A percentile compares a stretch with the other conserved stretches of the same genome.
These are phyloP conservation scores for Onychomys torridus DNA, from an alignment of 2,797 vertebrate genomes.

Conservation along the genomic window DNA sequence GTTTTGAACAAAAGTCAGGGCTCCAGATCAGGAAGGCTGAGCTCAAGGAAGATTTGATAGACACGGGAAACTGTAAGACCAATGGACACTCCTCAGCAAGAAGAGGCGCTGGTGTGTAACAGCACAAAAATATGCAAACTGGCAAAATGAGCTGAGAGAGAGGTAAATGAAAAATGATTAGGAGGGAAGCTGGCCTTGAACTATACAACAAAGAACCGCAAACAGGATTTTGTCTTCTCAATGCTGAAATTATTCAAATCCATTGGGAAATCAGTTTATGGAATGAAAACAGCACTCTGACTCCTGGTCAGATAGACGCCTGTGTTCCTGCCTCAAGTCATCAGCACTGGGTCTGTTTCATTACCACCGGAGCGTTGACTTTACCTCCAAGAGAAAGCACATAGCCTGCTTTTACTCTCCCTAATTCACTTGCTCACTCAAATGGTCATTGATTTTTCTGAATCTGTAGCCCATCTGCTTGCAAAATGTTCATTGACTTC, in stretches of 20 bases:
- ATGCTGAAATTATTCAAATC: constrained; percentile 68
- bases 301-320: constrained; percentile 56
- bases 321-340: constrained; percentile 49
- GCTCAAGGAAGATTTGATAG: constrained; percentile 40
- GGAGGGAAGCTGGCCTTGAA: constrained; percentile 60
- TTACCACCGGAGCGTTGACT: constrained; percentile 62
- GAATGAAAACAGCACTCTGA: constrained; percentile 55
- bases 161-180: constrained; percentile 55
- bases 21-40: constrained; percentile 12
- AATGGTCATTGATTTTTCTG: constrained; percentile 80
- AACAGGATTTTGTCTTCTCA: constrained; percentile 28
- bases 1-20: constrained; percentile 63
- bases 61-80: constrained; percentile 4
- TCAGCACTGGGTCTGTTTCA: constrained; percentile 54
- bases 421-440: constrained; percentile 77
- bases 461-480: constrained; percentile 74
- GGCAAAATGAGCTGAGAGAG: constrained; percentile 21
- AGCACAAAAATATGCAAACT: constrained; percentile 25
- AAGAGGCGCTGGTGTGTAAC: not conserved
- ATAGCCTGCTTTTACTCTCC: constrained; percentile 67
- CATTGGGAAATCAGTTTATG: constrained; percentile 53
- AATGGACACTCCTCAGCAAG: constrained; percentile 12
- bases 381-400: constrained; percentile 78
- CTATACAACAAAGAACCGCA: constrained; percentile 44
- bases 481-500: constrained; percentile 75